Evolutionary conservation across 2,113 vertebrate genomes (phyloP), one percentile per base, ranked within the genome.

Genomic region (Petrocephalus zakoni): DNA sequence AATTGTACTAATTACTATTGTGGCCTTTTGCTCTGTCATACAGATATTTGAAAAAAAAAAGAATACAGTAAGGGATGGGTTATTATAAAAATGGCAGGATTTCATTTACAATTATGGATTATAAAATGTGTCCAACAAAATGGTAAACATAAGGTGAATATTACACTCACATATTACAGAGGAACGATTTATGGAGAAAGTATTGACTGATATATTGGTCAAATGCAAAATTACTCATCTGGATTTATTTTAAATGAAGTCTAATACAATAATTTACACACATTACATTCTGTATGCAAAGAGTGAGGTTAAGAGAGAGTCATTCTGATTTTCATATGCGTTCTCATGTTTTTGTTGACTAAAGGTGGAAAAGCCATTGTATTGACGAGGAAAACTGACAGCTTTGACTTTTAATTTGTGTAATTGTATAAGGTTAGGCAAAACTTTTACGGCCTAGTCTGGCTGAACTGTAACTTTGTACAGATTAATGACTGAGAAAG

Each of bases 11-110:
- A 42, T 75, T 87, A 61, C 37, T 87, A 72, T 51, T 88, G 87
- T 82, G 87, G 75, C 29, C 47, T 88, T n/a, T 87, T 82, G 34
- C 17, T 58, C 52, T 88, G 6, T 42, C 25, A 49, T 88, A 55
- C 47, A 78, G n/a, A 78, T 78, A 81, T 55, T 53, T 88, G 22
- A 56, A 82, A 9, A 42, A 82, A 9, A 42, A 42, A 42, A 42
- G 42, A 22, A 46, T 21, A n/a, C 1, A 75, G 25, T 5, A 82
- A 46, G 75, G 2, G 10, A 78, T 21, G 13, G 46, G 34, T 25
- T 55, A 13, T 46, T 29, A 17, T 17, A 17, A 72, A 46, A 52
- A 47, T 9, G 52, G 58, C 34, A 10, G 19, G n/a, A 52, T 82
- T 88, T 51, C 72, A 82, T 81, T 56, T 25, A 13, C n/a, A 52